Evolutionary conservation across 2,888 invertebrate genomes (phyloP).

Genomic region (Sarcophaga caerulescens): DNA sequence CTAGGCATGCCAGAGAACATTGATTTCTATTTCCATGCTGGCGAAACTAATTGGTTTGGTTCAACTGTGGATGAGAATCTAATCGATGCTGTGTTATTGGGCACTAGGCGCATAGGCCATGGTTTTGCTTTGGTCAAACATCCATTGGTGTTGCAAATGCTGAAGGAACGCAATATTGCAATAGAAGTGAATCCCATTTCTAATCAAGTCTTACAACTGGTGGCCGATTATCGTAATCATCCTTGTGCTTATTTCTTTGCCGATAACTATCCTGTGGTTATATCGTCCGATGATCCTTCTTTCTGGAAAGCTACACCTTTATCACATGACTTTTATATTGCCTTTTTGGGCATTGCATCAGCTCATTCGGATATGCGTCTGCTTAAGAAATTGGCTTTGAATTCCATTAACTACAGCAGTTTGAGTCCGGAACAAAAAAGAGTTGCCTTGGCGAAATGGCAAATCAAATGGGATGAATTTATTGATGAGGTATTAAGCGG

Average conservation of each 20-base stretch:
- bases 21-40: slow-evolving; percentile 90
- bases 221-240: slow-evolving; percentile 89
- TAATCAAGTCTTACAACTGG: slow-evolving; percentile 87
- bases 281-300: slow-evolving; percentile 91
- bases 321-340: slow-evolving; percentile 90
- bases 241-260: slow-evolving; percentile 86
- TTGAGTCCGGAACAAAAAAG: slow-evolving; percentile 82
- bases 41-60: slow-evolving; percentile 90
- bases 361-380: slow-evolving; percentile 85
- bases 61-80: slow-evolving; percentile 86
- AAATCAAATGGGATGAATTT: slow-evolving; percentile 84
- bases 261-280: slow-evolving; percentile 86
- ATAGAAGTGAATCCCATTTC: slow-evolving; percentile 91
- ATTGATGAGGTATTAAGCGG: slow-evolving; percentile 77
- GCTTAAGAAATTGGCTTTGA: slow-evolving; percentile 88
- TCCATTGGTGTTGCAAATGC: slow-evolving; percentile 84
- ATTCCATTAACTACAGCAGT: slow-evolving; percentile 88
- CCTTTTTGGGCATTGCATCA: slow-evolving; percentile 89
- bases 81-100: slow-evolving; percentile 89
- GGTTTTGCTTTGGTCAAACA: slow-evolving; percentile 89
- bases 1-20: slow-evolving; percentile 81
- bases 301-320: slow-evolving; percentile 88
- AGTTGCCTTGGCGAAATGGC: slow-evolving; percentile 83
- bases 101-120: slow-evolving; percentile 89
- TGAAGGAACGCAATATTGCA: slow-evolving; percentile 84